phyloP scores from a whole-genome alignment of 2,113 vertebrate genomes.

The Corythaixoides concolor region DNA sequence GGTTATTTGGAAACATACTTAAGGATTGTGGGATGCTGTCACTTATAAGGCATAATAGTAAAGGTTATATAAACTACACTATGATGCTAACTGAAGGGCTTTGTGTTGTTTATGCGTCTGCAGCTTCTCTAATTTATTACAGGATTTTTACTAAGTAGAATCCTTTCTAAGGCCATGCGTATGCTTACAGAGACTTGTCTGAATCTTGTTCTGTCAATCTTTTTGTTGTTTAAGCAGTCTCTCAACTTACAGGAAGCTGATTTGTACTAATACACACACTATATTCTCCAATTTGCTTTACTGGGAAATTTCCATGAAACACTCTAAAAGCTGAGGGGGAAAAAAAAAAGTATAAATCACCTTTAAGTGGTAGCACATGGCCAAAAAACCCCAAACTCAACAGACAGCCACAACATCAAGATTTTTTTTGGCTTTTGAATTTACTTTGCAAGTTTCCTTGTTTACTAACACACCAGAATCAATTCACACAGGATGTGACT shows the following conservation, averaged over 20 bases:
- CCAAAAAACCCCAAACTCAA: not conserved
- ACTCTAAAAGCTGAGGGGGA: not conserved
- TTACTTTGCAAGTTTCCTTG: not conserved
- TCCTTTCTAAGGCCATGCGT: not conserved
- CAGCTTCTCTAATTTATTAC: not conserved
- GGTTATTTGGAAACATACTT: not conserved
- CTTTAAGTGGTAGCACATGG: not conserved
- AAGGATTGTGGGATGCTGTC: not conserved
- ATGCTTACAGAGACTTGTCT: not conserved
- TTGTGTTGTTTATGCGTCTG: not conserved
- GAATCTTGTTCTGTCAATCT: not conserved
- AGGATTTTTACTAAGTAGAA: not conserved
- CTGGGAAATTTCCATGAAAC: not conserved
- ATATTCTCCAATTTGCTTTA: not conserved
- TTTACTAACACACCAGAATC: not conserved
- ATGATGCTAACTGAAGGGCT: not conserved
- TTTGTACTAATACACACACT: not conserved
- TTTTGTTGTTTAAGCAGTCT: not conserved
- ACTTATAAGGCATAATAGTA: not conserved
- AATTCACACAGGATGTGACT: not conserved
- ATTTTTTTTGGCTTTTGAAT: not conserved
- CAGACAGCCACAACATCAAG: not conserved
- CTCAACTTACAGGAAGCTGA: not conserved
- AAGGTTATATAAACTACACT: not conserved
- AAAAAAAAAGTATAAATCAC: not conserved